Evolutionary conservation across 2,113 vertebrate species (phyloP).

Genomic region (Formicarius rufipectus): DNA sequence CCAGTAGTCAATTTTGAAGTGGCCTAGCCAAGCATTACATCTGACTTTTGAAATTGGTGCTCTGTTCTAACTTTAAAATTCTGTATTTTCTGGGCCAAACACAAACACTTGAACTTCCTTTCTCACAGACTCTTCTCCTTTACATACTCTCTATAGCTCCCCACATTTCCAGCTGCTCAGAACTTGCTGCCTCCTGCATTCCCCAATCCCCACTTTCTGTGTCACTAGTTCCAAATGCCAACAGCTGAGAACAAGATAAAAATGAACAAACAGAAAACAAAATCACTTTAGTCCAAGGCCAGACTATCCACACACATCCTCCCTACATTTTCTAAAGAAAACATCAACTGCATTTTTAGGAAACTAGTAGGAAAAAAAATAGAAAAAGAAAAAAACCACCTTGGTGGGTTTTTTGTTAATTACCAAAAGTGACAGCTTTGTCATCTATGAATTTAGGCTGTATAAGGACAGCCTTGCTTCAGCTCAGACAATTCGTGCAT

Average conservation of each 20-base stretch:
- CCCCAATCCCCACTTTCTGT: neutral
- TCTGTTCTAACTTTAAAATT: neutral
- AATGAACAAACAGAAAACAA: neutral
- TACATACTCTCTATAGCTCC: neutral
- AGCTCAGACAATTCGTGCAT: neutral
- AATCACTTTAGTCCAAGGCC: neutral
- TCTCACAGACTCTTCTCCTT: neutral
- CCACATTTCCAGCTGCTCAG: neutral
- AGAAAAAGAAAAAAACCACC: neutral
- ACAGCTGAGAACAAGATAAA: neutral
- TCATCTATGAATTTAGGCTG: neutral
- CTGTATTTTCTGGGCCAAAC: neutral
- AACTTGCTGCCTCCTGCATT: neutral
- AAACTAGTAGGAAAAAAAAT: neutral
- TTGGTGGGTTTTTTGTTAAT: accelerated
- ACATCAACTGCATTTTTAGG: neutral
- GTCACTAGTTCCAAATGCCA: neutral
- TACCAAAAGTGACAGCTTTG: neutral
- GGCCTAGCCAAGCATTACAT: neutral
- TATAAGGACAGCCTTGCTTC: neutral
- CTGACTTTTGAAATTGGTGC: neutral
- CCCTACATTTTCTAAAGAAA: neutral
- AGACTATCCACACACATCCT: neutral
- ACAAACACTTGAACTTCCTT: neutral
- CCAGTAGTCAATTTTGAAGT: neutral